These are phyloP conservation scores for Polydrusus cervinus DNA, from an alignment of 2,888 invertebrate species.

Conservation along the genomic window DNA sequence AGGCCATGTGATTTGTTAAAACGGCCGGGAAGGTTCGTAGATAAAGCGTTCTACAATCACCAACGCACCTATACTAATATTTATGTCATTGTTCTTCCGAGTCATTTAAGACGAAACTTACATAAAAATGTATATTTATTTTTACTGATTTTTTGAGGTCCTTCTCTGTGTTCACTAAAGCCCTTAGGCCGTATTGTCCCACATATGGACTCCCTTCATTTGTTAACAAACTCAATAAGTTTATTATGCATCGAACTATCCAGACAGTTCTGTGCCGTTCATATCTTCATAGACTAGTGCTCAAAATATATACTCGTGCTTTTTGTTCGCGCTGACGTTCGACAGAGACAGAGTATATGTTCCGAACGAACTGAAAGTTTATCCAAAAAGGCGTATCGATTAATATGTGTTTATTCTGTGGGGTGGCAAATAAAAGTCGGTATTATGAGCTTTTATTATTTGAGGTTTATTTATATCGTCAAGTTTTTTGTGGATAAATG, in stretches of 20 bases:
- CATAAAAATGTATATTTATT: no score
- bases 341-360: background rate
- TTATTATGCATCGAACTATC: slow-evolving; percentile 54
- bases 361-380: slow-evolving; percentile 26
- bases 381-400: slow-evolving; percentile 67
- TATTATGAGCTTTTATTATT: slow-evolving; percentile 48
- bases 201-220: slow-evolving; percentile 68
- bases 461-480: slow-evolving; percentile 47
- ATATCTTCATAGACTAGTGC: background rate
- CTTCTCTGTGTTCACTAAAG: slow-evolving; percentile 55
- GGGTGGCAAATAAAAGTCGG: slow-evolving; percentile 53
- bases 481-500: slow-evolving; percentile 37
- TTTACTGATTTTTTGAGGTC: slow-evolving; percentile 21
- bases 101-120: no score
- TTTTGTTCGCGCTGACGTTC: slow-evolving; percentile 2
- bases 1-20: no score
- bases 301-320: background rate
- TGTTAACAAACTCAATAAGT: slow-evolving; percentile 66
- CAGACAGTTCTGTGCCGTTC: slow-evolving; percentile 29
- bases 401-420: slow-evolving; percentile 64
- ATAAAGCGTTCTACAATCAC: no score
- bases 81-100: no score
- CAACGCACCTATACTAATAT: no score
- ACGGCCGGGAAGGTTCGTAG: no score
- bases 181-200: slow-evolving; percentile 63